Percentiles rank a stretch among this genome's conserved stretches.
phyloP scores from a whole-genome alignment of 2,797 vertebrate species.

The Malacoraja senta region DNA sequence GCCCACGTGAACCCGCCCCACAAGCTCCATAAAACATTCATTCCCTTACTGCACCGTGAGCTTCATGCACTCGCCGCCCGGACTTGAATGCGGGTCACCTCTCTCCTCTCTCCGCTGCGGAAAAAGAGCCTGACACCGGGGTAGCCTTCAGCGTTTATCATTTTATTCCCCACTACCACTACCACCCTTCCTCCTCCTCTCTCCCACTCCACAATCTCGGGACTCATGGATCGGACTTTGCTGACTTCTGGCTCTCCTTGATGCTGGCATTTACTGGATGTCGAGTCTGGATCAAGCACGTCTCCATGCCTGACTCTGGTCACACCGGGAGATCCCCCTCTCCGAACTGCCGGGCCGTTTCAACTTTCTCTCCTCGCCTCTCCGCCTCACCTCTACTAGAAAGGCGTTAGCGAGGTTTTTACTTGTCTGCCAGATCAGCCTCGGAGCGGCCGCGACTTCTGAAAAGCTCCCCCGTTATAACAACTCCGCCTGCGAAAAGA shows the following conservation, averaged over 20 bases:
- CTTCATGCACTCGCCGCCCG: not conserved
- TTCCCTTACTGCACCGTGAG: conserved; percentile 42
- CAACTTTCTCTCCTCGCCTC: not conserved
- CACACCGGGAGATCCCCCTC: not conserved
- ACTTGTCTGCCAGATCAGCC: not conserved
- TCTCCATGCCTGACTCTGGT: not conserved
- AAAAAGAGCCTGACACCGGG: too few relatives aligned
- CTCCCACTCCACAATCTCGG: not conserved
- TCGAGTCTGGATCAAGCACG: not conserved
- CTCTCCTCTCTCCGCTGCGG: not conserved
- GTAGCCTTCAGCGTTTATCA: not conserved
- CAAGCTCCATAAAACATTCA: conserved; percentile 65
- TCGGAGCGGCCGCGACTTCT: not conserved
- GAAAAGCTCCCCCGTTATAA: not conserved
- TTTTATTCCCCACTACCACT: too few relatives aligned
- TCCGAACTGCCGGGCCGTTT: not conserved
- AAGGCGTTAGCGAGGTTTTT: not conserved
- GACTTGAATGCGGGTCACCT: not conserved
- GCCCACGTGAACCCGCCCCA: conserved; percentile 75
- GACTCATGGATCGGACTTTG: conserved; percentile 18
- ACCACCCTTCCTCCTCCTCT: not conserved
- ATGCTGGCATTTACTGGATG: not conserved
- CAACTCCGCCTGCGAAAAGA: not conserved
- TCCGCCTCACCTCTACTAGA: not conserved
- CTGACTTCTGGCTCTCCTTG: not conserved